Base-by-base conservation (phyloP, 2,888 invertebrate genomes). In the Euzophera pinguis region DNA sequence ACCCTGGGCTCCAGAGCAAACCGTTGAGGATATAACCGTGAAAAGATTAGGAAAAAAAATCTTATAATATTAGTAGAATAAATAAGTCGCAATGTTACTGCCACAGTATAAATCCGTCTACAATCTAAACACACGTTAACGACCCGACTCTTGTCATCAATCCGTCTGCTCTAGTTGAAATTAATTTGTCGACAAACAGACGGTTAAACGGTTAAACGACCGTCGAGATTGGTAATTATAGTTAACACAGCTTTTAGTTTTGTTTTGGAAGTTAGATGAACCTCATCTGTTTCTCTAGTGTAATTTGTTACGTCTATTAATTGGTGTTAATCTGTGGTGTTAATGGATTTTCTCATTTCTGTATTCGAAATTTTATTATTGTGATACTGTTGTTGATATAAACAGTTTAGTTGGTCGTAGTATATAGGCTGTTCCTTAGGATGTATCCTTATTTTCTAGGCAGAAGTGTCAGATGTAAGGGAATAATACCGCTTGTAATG, bases 101-200 rank as follows among this genome's bases (percentile, higher is more conserved):
- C 22, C 22, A 3, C 5, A 22, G 22, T 22, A 22, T 5, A 22
- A 22, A 22, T 5, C 2, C 5, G 22, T 22, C 10, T 9, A 32
- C 39, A 14, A 16, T 9, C 16, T 10, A 9, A 14, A 13, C 13
- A 4, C 39, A 39, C n/a, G 7, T 9, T 9, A 14, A 16, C 39
- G 6, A 39, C 9, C 9, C 39, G 14, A 39, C 39, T 39, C 13
- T 16, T 13, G 14, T 45, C 32, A 32, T 45, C 45, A 45, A 9
- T 32, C 17, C 29, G 35, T 42, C 29, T 13, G 37, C 38, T 38
- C 37, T 35, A 13, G 42, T 27, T 38, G 47, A 34, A 58, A 53
- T 55, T 55, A 58, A 57, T 59, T 52, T 17, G 53, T 47, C 50
- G 57, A 54, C 54, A 49, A 39, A 57, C 53, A 56, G 32, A 13